These are phyloP conservation scores for Amblyopsis rosae DNA, from an alignment of 2,113 vertebrate species.

Conservation along the genomic window DNA sequence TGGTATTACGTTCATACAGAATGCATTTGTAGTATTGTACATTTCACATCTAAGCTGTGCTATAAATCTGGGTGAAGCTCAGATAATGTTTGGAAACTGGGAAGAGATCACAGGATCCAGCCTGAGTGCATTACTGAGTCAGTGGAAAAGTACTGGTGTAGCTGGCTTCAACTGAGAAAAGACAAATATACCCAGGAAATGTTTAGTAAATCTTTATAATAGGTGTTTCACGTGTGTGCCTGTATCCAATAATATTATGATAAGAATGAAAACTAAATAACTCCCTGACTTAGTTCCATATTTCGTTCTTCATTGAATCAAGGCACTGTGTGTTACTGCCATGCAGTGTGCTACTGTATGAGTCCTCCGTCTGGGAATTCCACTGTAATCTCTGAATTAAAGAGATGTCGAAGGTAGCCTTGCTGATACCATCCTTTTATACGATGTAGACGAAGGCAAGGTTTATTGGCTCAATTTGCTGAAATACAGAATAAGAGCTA, in stretches of 20 bases:
- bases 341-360: not conserved
- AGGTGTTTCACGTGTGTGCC: not conserved
- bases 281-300: too few relatives aligned
- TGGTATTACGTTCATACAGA: not conserved
- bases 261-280: too few relatives aligned
- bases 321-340: not conserved
- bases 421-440: not conserved
- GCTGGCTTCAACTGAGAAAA: constrained; percentile 5
- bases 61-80: constrained; percentile 23
- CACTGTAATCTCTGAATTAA: constrained; percentile 16
- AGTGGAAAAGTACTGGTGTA: constrained; percentile 71
- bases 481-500: too few relatives aligned
- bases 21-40: not conserved
- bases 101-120: constrained; percentile 33
- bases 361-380: constrained; percentile 7
- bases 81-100: constrained; percentile 36
- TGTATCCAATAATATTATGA: not conserved
- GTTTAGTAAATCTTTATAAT: constrained; percentile 11
- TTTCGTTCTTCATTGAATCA: not conserved
- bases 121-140: constrained; percentile 46
- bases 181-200: constrained; percentile 21
- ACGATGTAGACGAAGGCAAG: not conserved
- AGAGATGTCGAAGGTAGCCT: constrained; percentile 2
- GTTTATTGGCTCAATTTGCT: not conserved
- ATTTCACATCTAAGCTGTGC: not conserved